Conservation (phyloP, 2,113 vertebrate genomes). For the Myotis davidii region DNA sequence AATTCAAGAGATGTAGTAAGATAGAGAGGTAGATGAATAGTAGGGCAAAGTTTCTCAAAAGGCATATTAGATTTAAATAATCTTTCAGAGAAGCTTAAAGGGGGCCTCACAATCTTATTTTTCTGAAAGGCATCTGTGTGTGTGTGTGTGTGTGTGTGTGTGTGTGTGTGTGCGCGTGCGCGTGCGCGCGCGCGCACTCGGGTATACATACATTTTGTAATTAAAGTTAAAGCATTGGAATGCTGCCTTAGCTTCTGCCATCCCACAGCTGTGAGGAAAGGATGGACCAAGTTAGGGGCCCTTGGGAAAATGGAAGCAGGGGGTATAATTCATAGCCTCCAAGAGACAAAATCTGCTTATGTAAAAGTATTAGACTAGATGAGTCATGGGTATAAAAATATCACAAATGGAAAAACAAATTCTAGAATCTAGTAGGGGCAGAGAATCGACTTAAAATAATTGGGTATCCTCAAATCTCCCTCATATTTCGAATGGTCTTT, state of each 20-base stretch:
- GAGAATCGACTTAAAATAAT: neutral
- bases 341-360: slow-evolving; percentile 22
- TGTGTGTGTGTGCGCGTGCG: neutral
- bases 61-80: neutral
- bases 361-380: neutral
- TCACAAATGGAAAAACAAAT: neutral
- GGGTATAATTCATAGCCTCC: neutral
- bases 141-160: neutral
- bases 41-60: neutral
- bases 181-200: too few relatives aligned
- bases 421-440: neutral
- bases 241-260: neutral
- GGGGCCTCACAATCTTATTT: neutral
- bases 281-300: neutral
- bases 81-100: neutral
- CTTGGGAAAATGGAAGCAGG: slow-evolving; percentile 3
- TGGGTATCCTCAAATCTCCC: neutral
- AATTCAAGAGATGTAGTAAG: neutral
- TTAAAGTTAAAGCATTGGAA: neutral
- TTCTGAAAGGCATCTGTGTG: neutral
- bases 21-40: neutral
- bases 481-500: neutral
- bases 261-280: neutral
- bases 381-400: slow-evolving; percentile 16
- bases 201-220: neutral